Conservation (phyloP, 2,888 invertebrate species). For the Cosmopolites sordidus region DNA sequence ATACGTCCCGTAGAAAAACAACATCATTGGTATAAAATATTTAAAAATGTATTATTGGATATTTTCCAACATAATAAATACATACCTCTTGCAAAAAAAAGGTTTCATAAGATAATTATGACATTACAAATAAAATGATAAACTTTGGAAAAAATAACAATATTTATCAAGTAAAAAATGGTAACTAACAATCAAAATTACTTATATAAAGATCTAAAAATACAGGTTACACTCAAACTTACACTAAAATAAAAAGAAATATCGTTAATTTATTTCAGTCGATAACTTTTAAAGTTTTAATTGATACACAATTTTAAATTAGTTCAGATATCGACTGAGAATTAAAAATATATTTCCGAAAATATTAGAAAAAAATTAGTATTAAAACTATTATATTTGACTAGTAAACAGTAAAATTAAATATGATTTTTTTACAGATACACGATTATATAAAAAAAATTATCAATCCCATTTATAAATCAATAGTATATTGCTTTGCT, state of each 20-base stretch:
- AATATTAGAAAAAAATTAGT: no score
- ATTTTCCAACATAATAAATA: constrained; percentile 21
- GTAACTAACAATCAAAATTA: constrained; percentile 11
- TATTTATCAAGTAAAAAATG: constrained; percentile 16
- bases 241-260: background rate
- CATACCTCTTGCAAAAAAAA: constrained; percentile 17
- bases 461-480: no score
- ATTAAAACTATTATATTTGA: constrained; percentile 3
- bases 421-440: no score
- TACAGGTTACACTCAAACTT: constrained; percentile 13
- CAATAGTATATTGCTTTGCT: constrained; percentile 13
- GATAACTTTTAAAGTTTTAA: no score
- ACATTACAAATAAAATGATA: constrained; percentile 12
- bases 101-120: constrained; percentile 7
- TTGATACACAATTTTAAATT: no score
- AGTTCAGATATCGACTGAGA: no score
- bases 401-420: constrained; percentile 9
- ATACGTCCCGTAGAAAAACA: no score
- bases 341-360: no score
- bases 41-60: constrained; percentile 25
- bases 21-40: constrained; percentile 21
- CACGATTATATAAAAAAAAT: no score
- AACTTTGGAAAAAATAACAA: constrained; percentile 26
- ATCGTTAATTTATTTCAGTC: no score
- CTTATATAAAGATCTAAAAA: background rate